A percentile compares a stretch with the other conserved stretches of the same genome.
Conservation (phyloP, 2,888 invertebrate species). For the Gymnoscelis rufifasciata region DNA sequence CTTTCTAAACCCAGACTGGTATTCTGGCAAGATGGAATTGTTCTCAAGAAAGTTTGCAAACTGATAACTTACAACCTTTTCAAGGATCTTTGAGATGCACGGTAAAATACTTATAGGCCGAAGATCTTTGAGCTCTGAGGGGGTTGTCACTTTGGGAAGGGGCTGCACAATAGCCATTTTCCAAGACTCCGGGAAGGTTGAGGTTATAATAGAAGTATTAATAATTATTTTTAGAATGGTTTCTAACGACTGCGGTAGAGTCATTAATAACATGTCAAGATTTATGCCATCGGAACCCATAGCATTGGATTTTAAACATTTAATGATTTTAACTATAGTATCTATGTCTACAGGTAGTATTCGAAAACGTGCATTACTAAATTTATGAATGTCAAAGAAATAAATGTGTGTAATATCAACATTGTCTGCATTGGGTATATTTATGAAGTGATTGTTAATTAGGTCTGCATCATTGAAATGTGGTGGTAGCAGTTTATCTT, state of each 20-base stretch:
- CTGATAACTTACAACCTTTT: conserved; percentile 8
- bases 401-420: too few relatives aligned
- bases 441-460: too few relatives aligned
- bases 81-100: conserved; percentile 16
- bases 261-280: too few relatives aligned
- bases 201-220: background rate
- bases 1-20: conserved; percentile 12
- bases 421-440: too few relatives aligned
- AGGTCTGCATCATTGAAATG: too few relatives aligned
- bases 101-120: conserved; percentile 14
- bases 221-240: background rate
- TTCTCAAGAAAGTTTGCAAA: conserved; percentile 1
- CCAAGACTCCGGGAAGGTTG: background rate
- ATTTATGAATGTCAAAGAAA: too few relatives aligned
- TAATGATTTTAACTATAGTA: too few relatives aligned
- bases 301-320: too few relatives aligned
- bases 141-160: conserved; percentile 5
- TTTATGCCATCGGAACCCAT: too few relatives aligned
- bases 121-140: conserved; percentile 17
- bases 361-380: too few relatives aligned
- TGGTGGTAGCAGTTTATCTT: too few relatives aligned
- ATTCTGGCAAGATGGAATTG: conserved; percentile 4
- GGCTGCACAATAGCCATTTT: conserved; percentile 2
- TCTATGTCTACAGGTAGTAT: too few relatives aligned
- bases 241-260: background rate